These are phyloP conservation scores for Bradypus variegatus DNA, from an alignment of 2,797 vertebrate genomes.

Conservation along the genomic window DNA sequence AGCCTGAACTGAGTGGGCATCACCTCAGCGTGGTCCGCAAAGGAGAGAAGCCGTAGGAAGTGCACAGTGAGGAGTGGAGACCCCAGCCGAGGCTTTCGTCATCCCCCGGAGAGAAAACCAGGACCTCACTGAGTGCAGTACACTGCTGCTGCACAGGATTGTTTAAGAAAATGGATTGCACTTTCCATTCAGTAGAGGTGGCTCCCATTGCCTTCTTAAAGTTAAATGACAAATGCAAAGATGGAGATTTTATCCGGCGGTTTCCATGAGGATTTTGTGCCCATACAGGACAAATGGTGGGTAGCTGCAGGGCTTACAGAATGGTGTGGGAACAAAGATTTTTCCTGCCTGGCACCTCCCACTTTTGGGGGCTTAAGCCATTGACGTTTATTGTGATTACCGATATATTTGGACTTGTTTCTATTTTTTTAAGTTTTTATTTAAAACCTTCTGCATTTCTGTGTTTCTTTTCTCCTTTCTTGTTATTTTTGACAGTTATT, in stretches of 20 bases:
- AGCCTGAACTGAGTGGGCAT: not conserved
- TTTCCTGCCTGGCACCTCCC: not conserved
- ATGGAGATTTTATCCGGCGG: not conserved
- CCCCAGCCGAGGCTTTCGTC: not conserved
- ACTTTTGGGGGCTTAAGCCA: not conserved
- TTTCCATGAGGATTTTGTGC: not conserved
- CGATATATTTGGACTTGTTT: not conserved
- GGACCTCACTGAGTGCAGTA: not conserved
- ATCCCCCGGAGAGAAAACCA: conserved; percentile 3
- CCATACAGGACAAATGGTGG: not conserved
- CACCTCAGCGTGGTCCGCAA: not conserved
- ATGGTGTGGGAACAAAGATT: not conserved
- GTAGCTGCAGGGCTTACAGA: not conserved
- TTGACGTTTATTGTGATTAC: not conserved
- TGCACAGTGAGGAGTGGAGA: too few relatives aligned
- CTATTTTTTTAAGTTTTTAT: not conserved
- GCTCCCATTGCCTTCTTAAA: not conserved
- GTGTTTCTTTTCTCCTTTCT: not conserved
- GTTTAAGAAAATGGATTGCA: not conserved
- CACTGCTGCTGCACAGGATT: not conserved
- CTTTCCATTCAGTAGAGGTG: not conserved
- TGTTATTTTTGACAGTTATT: not conserved
- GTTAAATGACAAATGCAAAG: not conserved
- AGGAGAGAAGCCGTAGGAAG: not conserved
- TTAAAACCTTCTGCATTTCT: not conserved